These are phyloP conservation scores for Pseudococcus jackbeardsleyi DNA, from an alignment of 2,888 invertebrate species.

Conservation along the genomic window DNA sequence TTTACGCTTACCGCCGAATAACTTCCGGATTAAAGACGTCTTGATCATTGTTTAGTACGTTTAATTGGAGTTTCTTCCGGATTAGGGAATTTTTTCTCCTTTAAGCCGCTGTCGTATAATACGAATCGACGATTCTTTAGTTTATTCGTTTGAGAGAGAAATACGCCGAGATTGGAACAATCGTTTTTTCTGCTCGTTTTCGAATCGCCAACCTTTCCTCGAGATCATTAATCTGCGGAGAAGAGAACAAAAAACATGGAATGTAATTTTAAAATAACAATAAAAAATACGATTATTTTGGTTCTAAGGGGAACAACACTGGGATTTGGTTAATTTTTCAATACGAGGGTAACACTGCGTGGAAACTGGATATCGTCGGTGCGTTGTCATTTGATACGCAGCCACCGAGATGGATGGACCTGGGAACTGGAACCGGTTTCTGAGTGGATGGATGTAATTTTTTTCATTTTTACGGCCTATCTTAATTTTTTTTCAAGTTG, in stretches of 20 bases:
- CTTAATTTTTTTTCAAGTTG: too few species aligned
- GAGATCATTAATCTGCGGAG: neutral
- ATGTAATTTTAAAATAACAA: neutral
- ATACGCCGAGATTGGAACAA: neutral
- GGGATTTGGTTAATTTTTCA: too few species aligned
- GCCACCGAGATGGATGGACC: too few species aligned
- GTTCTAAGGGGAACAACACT: too few species aligned
- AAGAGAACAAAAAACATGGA: neutral
- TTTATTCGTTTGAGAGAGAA: neutral
- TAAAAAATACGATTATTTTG: neutral
- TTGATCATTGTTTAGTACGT: slow-evolving; percentile 34
- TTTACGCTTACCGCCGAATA: slow-evolving; percentile 18
- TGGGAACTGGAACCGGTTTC: too few species aligned
- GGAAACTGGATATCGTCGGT: too few species aligned
- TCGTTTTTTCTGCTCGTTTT: neutral
- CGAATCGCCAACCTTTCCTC: neutral
- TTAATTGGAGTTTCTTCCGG: slow-evolving; percentile 2
- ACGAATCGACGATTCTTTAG: neutral
- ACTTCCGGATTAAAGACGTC: neutral
- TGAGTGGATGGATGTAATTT: too few species aligned
- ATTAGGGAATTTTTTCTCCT: neutral
- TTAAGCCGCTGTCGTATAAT: neutral
- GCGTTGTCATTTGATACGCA: too few species aligned
- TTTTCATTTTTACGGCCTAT: too few species aligned
- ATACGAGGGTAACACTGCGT: too few species aligned